A percentile compares a stretch with the other conserved stretches of the same genome.
Evolutionary conservation across 1,140 invertebrate genomes (phyloP).

Genomic region (Drosophila yakuba): DNA sequence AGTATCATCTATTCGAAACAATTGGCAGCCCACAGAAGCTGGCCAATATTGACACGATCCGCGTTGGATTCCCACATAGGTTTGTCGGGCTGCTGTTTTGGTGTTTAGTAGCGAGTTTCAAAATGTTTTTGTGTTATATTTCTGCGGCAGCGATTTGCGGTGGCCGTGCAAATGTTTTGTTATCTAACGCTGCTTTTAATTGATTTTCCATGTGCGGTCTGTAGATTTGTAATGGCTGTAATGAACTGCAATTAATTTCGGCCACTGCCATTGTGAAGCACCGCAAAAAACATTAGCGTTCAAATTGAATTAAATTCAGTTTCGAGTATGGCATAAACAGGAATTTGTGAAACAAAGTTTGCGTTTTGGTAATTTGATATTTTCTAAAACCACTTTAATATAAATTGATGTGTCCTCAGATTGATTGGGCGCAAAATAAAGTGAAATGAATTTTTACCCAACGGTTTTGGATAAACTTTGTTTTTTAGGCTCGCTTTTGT

Average conservation of each 20-base stretch:
- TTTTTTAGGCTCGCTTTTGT: background rate
- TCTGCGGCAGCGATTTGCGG: constrained; percentile 67
- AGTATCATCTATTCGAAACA: background rate
- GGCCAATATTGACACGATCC: constrained; percentile 60
- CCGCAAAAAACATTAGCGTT: constrained; percentile 1
- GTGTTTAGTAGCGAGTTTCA: constrained; percentile 14
- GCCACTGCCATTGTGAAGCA: constrained; percentile 31
- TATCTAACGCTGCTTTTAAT: constrained; percentile 65
- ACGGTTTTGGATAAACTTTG: background rate
- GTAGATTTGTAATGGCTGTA: constrained; percentile 41
- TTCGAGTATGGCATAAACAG: background rate
- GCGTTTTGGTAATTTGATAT: too few species aligned
- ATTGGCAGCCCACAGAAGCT: constrained; percentile 18
- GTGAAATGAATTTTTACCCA: too few species aligned
- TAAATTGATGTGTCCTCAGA: too few species aligned
- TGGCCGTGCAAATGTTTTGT: constrained; percentile 64
- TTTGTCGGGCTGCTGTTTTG: constrained; percentile 15
- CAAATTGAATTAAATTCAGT: constrained; percentile 7
- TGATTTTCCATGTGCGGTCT: constrained; percentile 71
- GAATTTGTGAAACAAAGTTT: background rate
- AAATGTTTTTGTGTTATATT: constrained; percentile 47
- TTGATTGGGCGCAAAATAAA: too few species aligned
- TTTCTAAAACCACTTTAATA: too few species aligned
- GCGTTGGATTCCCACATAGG: constrained; percentile 13
- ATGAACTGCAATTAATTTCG: constrained; percentile 70